Conservation (phyloP, 2,797 vertebrate species). For the Tachyglossus aculeatus region DNA sequence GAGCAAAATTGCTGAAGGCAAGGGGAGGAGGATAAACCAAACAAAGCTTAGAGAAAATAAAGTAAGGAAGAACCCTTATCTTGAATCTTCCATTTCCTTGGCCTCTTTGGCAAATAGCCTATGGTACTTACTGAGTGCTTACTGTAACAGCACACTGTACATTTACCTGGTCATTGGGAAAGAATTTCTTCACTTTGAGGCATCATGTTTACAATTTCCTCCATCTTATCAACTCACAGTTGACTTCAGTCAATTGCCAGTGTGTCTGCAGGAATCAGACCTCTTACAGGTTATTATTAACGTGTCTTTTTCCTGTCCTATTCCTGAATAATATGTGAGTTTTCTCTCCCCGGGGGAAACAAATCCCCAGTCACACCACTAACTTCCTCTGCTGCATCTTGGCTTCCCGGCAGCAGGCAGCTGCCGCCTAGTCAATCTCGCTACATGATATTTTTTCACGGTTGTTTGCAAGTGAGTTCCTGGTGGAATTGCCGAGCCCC, state of each 20-base stretch:
- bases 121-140: no score
- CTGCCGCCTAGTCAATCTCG: conserved; percentile 10
- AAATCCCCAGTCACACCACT: conserved; percentile 6
- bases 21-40: no score
- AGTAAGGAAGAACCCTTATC: no score
- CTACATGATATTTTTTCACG: not conserved
- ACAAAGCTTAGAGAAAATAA: no score
- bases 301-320: conserved; percentile 14
- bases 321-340: conserved; percentile 3
- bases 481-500: conserved; percentile 30
- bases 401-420: conserved; percentile 8
- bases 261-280: conserved; percentile 15
- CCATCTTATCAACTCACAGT: conserved; percentile 7
- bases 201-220: conserved; percentile 9
- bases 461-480: conserved; percentile 32
- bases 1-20: no score
- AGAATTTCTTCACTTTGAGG: no score
- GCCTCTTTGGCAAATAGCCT: no score
- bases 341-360: not conserved
- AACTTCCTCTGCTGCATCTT: conserved; percentile 12
- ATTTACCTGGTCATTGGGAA: conserved; percentile 9
- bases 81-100: no score
- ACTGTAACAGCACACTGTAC: no score
- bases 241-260: conserved; percentile 24
- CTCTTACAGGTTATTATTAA: conserved; percentile 15